Evolutionary conservation across 2,888 invertebrate genomes (phyloP), one percentile per base, ranked within the genome.

Genomic region (Agriotes lineatus): DNA sequence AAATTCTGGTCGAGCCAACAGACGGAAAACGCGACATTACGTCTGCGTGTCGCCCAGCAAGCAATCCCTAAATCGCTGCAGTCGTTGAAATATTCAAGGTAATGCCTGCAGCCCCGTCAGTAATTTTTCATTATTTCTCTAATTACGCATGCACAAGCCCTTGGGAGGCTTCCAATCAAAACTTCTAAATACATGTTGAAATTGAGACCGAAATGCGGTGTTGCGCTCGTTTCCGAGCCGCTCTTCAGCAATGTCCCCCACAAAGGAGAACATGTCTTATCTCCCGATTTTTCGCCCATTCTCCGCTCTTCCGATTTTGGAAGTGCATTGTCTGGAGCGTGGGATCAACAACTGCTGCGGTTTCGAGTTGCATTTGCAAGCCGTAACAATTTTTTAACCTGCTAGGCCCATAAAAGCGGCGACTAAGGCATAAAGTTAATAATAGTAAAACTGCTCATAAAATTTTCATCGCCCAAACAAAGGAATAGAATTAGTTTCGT

Each of bases 391-490:
- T 59, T 67, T 61, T 62, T 57, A 44, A 63, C 39, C 35, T 45
- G 30, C 50, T 44, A 22, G 14, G 64, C 45, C 42, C 63, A 52
- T 68, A 68, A 67, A 68, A 63, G 35, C 59, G 64, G 58, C 42
- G 63, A 57, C 62, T 67, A 57, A 58, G 54, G 50, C 63, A 58
- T 64, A 67, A 63, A 64, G 64, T 64, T 68, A 68, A 68, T 63
- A 68, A 68, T 68, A 68, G 68, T 64, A 64, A 67, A 67, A 64
- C 68, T 58, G 68, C 22, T 64, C 64, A 52, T 68, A 68, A 68
- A 68, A 68, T 63, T 67, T 67, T 64, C 68, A 68, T 64, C 63
- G 45, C 63, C 68, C 68, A 68, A 68, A 68, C 68, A 68, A 68
- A 68, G 63, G 61, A 68, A 64, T 52, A 52, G 67, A 68, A 63